Evolutionary conservation across 1,140 invertebrate species (phyloP), one percentile per base, ranked within the genome.

Genomic region (Apis cerana): DNA sequence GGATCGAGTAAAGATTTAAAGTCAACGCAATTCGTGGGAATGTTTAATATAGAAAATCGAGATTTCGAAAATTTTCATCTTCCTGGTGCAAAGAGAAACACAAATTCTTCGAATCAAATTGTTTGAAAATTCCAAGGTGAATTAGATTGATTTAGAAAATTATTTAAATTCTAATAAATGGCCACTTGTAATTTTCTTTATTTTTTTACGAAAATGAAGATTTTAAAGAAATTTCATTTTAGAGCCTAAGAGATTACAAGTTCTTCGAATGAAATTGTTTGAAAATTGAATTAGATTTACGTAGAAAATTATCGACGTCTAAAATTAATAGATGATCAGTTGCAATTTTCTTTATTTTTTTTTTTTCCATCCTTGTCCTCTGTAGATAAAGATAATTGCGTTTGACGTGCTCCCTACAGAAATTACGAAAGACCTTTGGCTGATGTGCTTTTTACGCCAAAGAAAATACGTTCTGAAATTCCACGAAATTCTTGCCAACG

Each of bases 401-500:
- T 75, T 61, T 64, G 75, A 65, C 75, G 62, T 62, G 15, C 50
- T 43, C 21, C 61, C 23, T 65, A 11, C 62, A 54, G 75, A 65
- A 76, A 76, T 64, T 76, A 33, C 48, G 50, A 54, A 43, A 54
- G 50, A n/a, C 56, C 27, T 43, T 33, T 17, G 11, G 7, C 61
- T 43, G 75, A 65, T 50, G 15, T 33, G 15, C 48, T 65, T 43
- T 65, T 23, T 19, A 76, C 48, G 62, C 2, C 17, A 33, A 76
- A 43, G 75, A 65, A 76, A 76, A 76, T 65, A 33, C 43, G 13
- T 19, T 43, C 2, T 27, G 62, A 65, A 76, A 52, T 76, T 11
- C 33, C n/a, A 23, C 61, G 48, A 76, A 76, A 76, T 76, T 76
- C 50, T 19, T 65, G 23, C 48, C 75, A 76, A 43, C 23, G 27